These are phyloP conservation scores for Ctenomys sociabilis DNA, from an alignment of 2,113 vertebrate species.

Conservation along the genomic window DNA sequence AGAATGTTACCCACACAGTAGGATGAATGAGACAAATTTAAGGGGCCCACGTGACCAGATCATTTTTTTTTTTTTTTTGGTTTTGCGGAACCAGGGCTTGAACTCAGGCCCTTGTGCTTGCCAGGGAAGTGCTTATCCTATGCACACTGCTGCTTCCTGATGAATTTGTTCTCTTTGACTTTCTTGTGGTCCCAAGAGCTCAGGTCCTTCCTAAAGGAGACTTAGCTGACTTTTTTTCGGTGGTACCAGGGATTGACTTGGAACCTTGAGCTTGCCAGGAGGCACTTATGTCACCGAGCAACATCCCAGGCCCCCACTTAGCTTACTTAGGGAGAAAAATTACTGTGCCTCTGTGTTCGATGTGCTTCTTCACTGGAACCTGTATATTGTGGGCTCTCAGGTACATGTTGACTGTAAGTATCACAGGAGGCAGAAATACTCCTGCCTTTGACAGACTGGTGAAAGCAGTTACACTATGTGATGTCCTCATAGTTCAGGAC, in stretches of 20 bases:
- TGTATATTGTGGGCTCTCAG: neutral
- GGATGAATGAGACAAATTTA: neutral
- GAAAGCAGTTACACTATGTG: neutral
- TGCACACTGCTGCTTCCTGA: neutral
- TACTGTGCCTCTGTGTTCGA: neutral
- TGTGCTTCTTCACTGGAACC: neutral
- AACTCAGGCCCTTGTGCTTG: too few relatives aligned
- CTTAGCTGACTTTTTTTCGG: neutral
- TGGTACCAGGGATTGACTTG: too few relatives aligned
- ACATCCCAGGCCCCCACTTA: too few relatives aligned
- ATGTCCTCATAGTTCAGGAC: neutral
- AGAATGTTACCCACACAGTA: neutral
- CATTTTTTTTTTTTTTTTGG: too few relatives aligned
- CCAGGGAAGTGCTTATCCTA: too few relatives aligned
- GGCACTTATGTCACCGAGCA: too few relatives aligned
- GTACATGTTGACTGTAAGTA: accelerated
- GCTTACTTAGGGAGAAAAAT: neutral
- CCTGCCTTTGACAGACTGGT: neutral
- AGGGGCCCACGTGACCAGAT: neutral
- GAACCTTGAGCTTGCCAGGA: too few relatives aligned
- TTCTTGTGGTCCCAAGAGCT: neutral
- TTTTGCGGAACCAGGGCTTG: too few relatives aligned
- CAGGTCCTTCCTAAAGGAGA: neutral
- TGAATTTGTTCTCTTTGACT: neutral
- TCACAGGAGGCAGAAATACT: neutral